These are phyloP conservation scores for Cirrhinus mrigala DNA, from an alignment of 2,797 vertebrate genomes.

Conservation along the genomic window DNA sequence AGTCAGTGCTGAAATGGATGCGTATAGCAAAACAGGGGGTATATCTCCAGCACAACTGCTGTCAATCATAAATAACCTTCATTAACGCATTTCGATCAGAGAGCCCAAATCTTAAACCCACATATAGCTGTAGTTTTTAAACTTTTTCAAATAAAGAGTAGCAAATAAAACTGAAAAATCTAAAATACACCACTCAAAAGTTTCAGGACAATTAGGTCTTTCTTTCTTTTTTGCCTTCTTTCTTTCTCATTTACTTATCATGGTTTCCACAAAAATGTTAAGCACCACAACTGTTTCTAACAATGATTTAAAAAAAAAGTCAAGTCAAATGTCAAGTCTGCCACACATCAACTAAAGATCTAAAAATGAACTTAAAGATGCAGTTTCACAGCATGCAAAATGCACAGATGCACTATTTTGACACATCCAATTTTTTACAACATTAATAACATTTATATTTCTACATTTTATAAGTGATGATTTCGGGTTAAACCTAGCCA, in stretches of 20 bases:
- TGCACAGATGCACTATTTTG: background rate
- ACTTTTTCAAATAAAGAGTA: background rate
- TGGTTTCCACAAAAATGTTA: background rate
- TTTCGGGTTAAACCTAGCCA: background rate
- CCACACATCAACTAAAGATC: background rate
- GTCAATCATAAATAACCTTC: slow-evolving; percentile 61
- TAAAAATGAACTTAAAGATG: background rate
- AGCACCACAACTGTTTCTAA: background rate
- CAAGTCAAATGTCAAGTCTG: background rate
- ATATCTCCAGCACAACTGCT: slow-evolving; percentile 67
- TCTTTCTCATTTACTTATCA: too few species aligned
- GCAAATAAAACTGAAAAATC: background rate
- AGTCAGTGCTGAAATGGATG: slow-evolving; percentile 70
- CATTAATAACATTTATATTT: background rate
- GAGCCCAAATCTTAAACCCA: background rate
- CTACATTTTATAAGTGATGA: background rate
- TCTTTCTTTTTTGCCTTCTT: too few species aligned
- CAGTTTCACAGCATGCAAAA: background rate
- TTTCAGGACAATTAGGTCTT: too few species aligned
- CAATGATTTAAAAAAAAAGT: background rate
- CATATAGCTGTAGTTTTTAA: background rate
- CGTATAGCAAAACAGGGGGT: slow-evolving; percentile 78
- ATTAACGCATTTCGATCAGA: background rate
- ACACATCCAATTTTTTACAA: background rate
- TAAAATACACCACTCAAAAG: background rate